A percentile compares a stretch with the other conserved stretches of the same genome.
phyloP scores from a whole-genome alignment of 2,113 vertebrate genomes.

The Illadopsis cleaveri region DNA sequence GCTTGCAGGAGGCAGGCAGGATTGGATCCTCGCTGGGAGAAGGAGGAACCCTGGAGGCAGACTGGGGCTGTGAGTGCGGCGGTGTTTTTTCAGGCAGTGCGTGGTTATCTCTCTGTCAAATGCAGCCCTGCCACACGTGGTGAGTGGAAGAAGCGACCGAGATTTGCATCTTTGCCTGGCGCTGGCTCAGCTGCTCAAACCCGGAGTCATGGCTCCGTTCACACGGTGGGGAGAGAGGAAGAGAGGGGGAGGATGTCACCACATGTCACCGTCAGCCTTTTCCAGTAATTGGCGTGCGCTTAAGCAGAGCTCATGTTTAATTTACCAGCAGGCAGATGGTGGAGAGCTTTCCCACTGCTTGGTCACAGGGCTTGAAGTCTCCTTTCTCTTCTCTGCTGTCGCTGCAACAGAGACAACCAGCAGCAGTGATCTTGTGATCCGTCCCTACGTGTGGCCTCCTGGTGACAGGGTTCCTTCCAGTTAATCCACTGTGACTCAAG shows the following conservation, averaged over 20 bases:
- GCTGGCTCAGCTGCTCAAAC: neutral
- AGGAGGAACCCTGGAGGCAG: neutral
- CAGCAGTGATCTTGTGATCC: neutral
- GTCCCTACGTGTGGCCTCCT: rapidly evolving
- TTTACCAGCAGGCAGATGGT: neutral
- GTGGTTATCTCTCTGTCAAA: neutral
- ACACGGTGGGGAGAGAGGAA: neutral
- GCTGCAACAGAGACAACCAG: neutral
- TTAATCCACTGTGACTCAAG: neutral
- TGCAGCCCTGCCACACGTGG: neutral
- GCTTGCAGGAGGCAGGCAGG: neutral
- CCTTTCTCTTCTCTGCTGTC: neutral
- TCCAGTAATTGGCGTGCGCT: neutral
- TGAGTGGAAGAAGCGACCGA: neutral
- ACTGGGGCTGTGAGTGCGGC: neutral
- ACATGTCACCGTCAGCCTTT: neutral
- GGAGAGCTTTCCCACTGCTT: neutral
- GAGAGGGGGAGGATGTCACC: neutral
- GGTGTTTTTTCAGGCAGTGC: neutral
- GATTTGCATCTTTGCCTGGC: neutral
- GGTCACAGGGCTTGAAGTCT: neutral
- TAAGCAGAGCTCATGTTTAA: neutral
- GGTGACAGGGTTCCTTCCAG: neutral
- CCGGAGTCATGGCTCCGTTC: neutral
- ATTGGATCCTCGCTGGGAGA: neutral